Conservation (phyloP, 2,888 invertebrate genomes). For the Drosophila diplacantha region DNA sequence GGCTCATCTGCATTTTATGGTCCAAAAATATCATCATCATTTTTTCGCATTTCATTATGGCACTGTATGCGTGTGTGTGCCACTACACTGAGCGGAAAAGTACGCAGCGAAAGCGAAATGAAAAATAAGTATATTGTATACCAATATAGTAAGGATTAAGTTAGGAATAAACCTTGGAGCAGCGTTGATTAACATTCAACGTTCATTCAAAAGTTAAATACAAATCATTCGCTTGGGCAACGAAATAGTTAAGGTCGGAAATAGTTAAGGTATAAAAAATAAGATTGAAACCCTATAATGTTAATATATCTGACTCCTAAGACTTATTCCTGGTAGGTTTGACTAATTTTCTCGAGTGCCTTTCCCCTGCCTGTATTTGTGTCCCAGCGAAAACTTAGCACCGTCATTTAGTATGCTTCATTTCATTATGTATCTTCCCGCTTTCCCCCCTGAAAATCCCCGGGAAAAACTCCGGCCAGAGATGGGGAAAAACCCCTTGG, state of each 20-base stretch:
- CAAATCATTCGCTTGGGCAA: background rate
- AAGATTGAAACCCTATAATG: too few relatives aligned
- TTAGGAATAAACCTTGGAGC: background rate
- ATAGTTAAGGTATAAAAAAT: too few relatives aligned
- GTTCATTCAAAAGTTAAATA: too few relatives aligned
- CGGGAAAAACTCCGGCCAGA: constrained; percentile 5
- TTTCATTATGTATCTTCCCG: constrained; percentile 59
- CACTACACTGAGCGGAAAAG: background rate
- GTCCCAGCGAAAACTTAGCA: constrained; percentile 63
- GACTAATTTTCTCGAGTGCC: constrained; percentile 7
- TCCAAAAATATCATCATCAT: constrained; percentile 72
- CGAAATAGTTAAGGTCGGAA: background rate
- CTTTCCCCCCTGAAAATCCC: background rate
- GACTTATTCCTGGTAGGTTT: too few relatives aligned
- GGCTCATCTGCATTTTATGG: constrained; percentile 76
- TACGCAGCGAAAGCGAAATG: background rate
- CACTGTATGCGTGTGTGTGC: constrained; percentile 38
- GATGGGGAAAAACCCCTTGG: background rate
- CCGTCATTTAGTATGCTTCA: constrained; percentile 71
- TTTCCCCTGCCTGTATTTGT: constrained; percentile 25
- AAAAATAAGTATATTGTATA: too few relatives aligned
- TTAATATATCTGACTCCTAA: rapidly evolving
- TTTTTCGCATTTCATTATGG: constrained; percentile 72
- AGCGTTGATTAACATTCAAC: background rate
- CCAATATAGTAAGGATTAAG: background rate